Evolutionary conservation across 2,797 vertebrate genomes (phyloP), one percentile per base, ranked within the genome.

Genomic region (Telmatherina bonti): DNA sequence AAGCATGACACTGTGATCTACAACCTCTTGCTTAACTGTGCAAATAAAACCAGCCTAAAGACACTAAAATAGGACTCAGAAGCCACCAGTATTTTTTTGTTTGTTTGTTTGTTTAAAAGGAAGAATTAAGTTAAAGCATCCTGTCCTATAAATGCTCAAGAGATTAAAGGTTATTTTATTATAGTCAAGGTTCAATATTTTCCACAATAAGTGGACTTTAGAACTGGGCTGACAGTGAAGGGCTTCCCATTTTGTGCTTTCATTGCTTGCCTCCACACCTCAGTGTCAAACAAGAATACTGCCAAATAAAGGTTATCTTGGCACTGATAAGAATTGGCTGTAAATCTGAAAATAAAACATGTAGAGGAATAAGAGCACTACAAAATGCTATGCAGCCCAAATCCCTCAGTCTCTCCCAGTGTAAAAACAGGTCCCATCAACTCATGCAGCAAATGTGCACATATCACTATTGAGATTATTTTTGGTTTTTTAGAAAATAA

Each of bases 171-270:
- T 41, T 58, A 22, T 26, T 43, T 82, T 75, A 60, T 36, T 4
- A 68, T 54, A 31, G 53, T 9, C 12, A 72, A 45, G 45, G 72
- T 67, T 73, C 66, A 74, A 20, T 18, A 51, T 35, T n/a, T 61
- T 51, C 36, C 53, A 68, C 22, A 57, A 53, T 15, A 26, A 24
- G 8, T 80, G 78, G 66, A 85, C 79, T 83, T 86, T 20, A 64
- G 60, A 69, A 58, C n/a, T 71, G 47, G 29, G 24, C 61, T 52
- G 36, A 4, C 70, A 71, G 70, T 62, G 38, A 47, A 66, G 31
- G 26, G n/a, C 64, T 22, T 18, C 7, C 47, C 35, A 8, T 29
- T 67, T 10, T 55, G 36, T 52, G 16, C 29, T 79, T 62, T 62
- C 70, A 57, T 38, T 49, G 55, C 26, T 57, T 41, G n/a, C 16